A percentile compares a stretch with the other conserved stretches of the same genome.
Conservation (phyloP, 1,140 invertebrate genomes). For the Ridgeia piscesae region DNA sequence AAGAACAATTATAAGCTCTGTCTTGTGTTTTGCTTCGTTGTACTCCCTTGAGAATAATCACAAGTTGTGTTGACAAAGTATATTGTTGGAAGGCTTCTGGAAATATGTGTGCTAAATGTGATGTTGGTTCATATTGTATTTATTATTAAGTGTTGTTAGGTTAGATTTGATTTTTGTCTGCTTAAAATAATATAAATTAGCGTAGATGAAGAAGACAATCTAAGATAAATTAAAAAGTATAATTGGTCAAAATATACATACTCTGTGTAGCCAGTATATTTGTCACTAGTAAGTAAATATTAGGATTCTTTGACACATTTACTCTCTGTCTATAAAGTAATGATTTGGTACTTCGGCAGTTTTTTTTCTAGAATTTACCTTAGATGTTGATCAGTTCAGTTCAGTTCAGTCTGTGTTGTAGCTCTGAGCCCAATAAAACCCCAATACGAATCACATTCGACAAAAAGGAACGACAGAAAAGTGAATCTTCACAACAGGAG, state of each 20-base stretch:
- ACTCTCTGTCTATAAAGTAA: not conserved
- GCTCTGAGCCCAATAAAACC: not conserved
- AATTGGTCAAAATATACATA: not conserved
- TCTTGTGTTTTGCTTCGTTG: not conserved
- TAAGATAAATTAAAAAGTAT: not conserved
- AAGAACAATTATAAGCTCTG: too few species aligned
- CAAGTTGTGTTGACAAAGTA: not conserved
- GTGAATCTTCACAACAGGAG: not conserved
- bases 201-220: not conserved
- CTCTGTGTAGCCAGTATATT: too few species aligned
- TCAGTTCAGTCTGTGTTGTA: not conserved
- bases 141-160: not conserved
- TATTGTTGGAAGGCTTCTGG: not conserved
- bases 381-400: too few species aligned
- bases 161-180: too few species aligned
- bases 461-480: conserved; percentile 21
- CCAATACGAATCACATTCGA: conserved; percentile 17
- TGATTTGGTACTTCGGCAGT: too few species aligned
- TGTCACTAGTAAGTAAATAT: too few species aligned
- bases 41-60: not conserved
- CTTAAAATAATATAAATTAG: not conserved
- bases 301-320: not conserved
- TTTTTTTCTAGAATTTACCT: too few species aligned
- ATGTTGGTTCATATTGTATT: not conserved
- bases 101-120: not conserved